phyloP scores from a whole-genome alignment of 2,888 invertebrate genomes.

The Platerodrilus igneus region DNA sequence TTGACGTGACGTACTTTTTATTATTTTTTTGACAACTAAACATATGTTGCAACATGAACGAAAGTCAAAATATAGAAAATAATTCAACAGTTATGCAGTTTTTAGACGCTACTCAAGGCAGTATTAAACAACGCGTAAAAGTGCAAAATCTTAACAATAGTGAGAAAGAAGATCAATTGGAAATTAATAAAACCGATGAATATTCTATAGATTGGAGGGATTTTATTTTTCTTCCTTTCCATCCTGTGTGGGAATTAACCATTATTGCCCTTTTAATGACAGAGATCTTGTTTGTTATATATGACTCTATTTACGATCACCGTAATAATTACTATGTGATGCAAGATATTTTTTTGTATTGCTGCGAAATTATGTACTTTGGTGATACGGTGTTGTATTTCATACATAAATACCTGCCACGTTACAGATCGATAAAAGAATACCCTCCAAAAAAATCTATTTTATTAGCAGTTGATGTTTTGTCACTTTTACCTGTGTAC shows the following conservation, averaged over 20 bases:
- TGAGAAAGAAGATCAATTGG: too few species aligned
- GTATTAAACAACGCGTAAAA: too few species aligned
- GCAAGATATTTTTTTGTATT: slow-evolving; percentile 10
- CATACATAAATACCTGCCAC: too few species aligned
- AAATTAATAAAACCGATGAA: too few species aligned
- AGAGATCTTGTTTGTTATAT: slow-evolving; percentile 14
- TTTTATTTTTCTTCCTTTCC: slow-evolving; percentile 26
- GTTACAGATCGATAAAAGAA: too few species aligned
- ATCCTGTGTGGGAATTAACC: slow-evolving; percentile 15
- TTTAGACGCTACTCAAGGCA: too few species aligned
- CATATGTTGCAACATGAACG: too few species aligned
- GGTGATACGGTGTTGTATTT: slow-evolving; percentile 18
- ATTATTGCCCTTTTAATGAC: slow-evolving; percentile 12
- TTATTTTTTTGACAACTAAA: too few species aligned
- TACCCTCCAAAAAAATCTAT: slow-evolving; percentile 14
- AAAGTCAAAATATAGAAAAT: too few species aligned
- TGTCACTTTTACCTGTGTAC: slow-evolving; percentile 22
- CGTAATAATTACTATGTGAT: neutral
- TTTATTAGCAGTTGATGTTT: slow-evolving; percentile 13
- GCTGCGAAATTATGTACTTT: slow-evolving; percentile 13
- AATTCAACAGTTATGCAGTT: too few species aligned
- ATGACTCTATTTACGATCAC: slow-evolving; percentile 11
- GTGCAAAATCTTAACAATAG: too few species aligned
- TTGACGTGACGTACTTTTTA: too few species aligned
- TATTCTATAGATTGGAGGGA: slow-evolving; percentile 18